phyloP scores from a whole-genome alignment of 2,888 invertebrate genomes.

The Candidula unifasciata region DNA sequence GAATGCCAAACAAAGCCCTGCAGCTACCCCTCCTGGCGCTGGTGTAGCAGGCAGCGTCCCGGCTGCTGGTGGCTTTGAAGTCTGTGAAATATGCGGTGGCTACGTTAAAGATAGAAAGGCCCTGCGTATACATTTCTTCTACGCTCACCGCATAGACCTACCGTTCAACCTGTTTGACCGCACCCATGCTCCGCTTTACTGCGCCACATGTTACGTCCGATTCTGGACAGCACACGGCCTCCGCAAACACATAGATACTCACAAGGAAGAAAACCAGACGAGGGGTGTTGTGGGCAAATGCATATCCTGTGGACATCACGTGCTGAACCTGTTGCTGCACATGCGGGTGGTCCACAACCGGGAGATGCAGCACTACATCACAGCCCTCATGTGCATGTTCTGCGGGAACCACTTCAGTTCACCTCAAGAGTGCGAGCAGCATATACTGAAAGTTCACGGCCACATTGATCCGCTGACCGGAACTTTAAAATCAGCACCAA shows the following conservation, averaged over 20 bases:
- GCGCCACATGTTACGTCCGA: slow-evolving; percentile 96
- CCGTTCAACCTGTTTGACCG: slow-evolving; percentile 70
- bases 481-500: slow-evolving; percentile 22
- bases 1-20: slow-evolving; percentile 17
- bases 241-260: slow-evolving; percentile 85
- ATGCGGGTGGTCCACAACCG: slow-evolving; percentile 94
- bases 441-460: slow-evolving; percentile 69
- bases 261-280: slow-evolving; percentile 54
- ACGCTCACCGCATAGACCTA: slow-evolving; percentile 89
- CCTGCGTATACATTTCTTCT: slow-evolving; percentile 96
- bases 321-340: slow-evolving; percentile 89
- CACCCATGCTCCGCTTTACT: slow-evolving; percentile 89
- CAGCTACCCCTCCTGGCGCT: neutral
- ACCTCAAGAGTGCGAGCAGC: slow-evolving; percentile 64
- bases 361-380: slow-evolving; percentile 83
- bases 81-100: slow-evolving; percentile 96
- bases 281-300: slow-evolving; percentile 59
- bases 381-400: slow-evolving; percentile 68
- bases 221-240: slow-evolving; percentile 98
- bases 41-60: slow-evolving; percentile 10
- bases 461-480: slow-evolving; percentile 63
- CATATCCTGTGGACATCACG: slow-evolving; percentile 60
- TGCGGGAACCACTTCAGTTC: slow-evolving; percentile 67
- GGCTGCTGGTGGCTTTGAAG: slow-evolving; percentile 64
- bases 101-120: slow-evolving; percentile 97